A percentile compares a stretch with the other conserved stretches of the same genome.
Conservation (phyloP, 1,140 invertebrate species). For the Callitettix versicolor region DNA sequence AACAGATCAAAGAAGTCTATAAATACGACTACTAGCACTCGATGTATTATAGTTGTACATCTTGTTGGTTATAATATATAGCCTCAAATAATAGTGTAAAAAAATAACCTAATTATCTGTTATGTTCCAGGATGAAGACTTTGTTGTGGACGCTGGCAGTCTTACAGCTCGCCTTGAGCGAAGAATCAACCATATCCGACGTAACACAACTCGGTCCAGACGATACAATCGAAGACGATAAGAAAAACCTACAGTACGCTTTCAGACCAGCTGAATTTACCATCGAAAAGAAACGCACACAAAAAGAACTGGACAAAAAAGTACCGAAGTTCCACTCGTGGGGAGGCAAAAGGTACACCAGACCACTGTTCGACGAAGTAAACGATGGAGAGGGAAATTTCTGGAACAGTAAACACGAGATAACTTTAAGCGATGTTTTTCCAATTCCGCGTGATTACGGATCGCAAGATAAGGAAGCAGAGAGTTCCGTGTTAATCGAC, state of each 20-base stretch:
- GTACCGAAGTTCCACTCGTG: slow-evolving; percentile 4
- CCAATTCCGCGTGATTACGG: too few relatives aligned
- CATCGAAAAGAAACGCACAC: not conserved
- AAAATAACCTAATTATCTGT: not conserved
- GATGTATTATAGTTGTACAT: too few relatives aligned
- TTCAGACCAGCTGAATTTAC: not conserved
- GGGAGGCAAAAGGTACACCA: not conserved
- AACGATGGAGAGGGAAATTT: not conserved
- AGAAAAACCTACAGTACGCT: not conserved
- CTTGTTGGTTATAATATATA: too few relatives aligned
- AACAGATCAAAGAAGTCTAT: too few relatives aligned
- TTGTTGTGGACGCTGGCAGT: slow-evolving; percentile 10
- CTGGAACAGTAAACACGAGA: too few relatives aligned
- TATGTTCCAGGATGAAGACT: slow-evolving; percentile 11
- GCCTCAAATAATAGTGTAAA: too few relatives aligned
- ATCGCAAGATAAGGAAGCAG: too few relatives aligned
- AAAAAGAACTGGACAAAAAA: not conserved
- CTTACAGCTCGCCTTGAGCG: not conserved
- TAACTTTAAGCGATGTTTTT: too few relatives aligned
- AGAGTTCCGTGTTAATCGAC: too few relatives aligned
- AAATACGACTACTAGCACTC: too few relatives aligned
- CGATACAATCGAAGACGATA: not conserved
- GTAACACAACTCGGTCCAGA: not conserved
- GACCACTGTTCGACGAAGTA: not conserved
- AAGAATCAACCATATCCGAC: not conserved